Evolutionary conservation across 2,797 vertebrate species (phyloP), one percentile per base, ranked within the genome.

Genomic region (Parauchenoglanis ngamensis): DNA sequence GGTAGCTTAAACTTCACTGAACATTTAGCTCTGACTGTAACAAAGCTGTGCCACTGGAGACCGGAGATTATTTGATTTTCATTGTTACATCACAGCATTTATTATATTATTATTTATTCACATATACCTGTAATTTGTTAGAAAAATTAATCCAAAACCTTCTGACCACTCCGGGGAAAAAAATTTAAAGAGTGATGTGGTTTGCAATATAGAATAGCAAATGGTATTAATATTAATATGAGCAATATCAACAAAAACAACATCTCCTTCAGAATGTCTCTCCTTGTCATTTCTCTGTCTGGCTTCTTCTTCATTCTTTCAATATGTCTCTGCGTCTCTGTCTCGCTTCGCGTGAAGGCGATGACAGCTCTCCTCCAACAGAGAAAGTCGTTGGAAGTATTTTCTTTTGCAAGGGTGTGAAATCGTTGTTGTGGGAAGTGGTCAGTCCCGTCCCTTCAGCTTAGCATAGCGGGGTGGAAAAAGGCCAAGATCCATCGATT

Each of bases 401-500:
- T 91, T 89, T 88, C 73, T 87, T 87, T 89, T 87, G 76, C 80
- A 90, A 84, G 78, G 89, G 75, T 73, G 84, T 89, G 83, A 90
- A 90, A 89, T 86, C 87, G 52, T 86, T 88, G 85, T 87, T 89
- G 88, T 87, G 75, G 85, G 88, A 89, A 91, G 89, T n/a, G 79
- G 88, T 88, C 88, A 80, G 83, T 83, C 52, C 56, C 35, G 83
- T 89, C 85, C 88, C 87, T 88, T 87, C 88, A 87, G 79, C 85
- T 89, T 87, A 84, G 67, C 25, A 65, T 78, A 61, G 86, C 63
- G 91, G 91, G 75, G 75, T 70, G 93, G 92, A 94, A 93, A 93
- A 90, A 91, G 76, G 89, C 88, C 89, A 90, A 84, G 67, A 84
- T 86, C 83, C 90, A 92, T 93, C 93, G 93, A 95, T 94, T 93